Evolutionary conservation across 2,797 vertebrate species (phyloP).

Genomic region (Coendou prehensilis): DNA sequence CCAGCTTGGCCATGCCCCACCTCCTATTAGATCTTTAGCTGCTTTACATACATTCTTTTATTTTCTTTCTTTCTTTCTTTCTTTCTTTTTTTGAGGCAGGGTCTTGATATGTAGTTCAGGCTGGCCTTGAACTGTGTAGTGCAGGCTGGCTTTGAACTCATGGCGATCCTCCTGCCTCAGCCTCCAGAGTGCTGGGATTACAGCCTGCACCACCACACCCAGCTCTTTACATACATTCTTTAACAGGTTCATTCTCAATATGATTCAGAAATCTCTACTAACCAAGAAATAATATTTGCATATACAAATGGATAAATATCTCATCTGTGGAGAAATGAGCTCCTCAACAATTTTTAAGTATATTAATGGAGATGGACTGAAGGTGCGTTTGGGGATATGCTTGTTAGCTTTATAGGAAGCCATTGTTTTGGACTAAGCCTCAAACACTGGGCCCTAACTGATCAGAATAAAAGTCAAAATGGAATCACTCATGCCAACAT

Average conservation of each 20-base stretch:
- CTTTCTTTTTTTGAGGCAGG: too few relatives aligned
- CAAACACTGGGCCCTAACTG: neutral
- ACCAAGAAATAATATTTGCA: neutral
- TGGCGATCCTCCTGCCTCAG: too few relatives aligned
- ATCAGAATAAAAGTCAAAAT: neutral
- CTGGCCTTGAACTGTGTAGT: too few relatives aligned
- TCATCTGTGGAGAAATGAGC: constrained; percentile 6
- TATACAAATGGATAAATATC: neutral
- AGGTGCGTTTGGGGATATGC: neutral
- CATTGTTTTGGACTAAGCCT: neutral
- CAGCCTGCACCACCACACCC: too few relatives aligned
- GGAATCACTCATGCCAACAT: neutral
- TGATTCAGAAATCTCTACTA: constrained; percentile 32
- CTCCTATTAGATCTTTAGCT: too few relatives aligned
- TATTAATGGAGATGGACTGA: neutral
- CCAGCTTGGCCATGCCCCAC: too few relatives aligned
- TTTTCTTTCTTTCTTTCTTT: too few relatives aligned
- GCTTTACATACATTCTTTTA: too few relatives aligned
- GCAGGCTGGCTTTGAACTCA: too few relatives aligned
- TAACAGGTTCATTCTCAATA: neutral
- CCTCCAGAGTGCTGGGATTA: too few relatives aligned
- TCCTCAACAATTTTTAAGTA: neutral
- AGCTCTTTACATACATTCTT: neutral
- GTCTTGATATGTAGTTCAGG: too few relatives aligned
- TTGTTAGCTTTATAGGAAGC: neutral